Evolutionary conservation across 2,113 vertebrate genomes (phyloP).

Genomic region (Syngnathus floridae): DNA sequence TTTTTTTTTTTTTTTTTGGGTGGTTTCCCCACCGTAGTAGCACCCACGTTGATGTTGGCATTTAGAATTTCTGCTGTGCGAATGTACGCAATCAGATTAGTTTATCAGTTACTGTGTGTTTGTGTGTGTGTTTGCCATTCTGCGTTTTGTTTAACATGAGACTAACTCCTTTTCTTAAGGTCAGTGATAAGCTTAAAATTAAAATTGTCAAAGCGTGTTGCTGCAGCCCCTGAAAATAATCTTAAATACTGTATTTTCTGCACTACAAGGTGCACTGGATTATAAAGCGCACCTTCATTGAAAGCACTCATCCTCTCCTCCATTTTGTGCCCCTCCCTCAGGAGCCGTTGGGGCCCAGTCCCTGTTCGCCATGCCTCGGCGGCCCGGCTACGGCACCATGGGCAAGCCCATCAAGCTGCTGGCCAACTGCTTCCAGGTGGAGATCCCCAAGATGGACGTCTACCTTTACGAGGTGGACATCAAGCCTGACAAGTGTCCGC

Average conservation of each 20-base stretch:
- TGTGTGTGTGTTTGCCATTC: not conserved
- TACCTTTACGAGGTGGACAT: conserved; percentile 99
- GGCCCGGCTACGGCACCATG: conserved; percentile 99
- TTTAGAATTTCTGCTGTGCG: conserved; percentile 9
- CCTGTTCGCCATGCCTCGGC: conserved; percentile 95
- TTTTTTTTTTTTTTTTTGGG: not conserved
- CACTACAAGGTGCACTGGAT: too few relatives aligned
- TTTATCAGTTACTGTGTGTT: not conserved
- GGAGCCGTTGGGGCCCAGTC: conserved; percentile 98
- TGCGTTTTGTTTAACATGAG: not conserved
- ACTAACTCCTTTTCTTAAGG: not conserved
- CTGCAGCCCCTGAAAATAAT: too few relatives aligned
- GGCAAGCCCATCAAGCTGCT: conserved; percentile 98
- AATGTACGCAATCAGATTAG: not conserved
- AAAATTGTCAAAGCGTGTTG: too few relatives aligned
- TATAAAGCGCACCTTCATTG: too few relatives aligned
- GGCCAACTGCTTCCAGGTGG: conserved; percentile 99
- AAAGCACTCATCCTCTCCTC: not conserved
- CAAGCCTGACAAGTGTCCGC: conserved; percentile 98
- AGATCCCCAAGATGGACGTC: conserved; percentile 99
- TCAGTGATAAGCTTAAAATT: not conserved
- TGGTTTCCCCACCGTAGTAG: not conserved
- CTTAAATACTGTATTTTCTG: too few relatives aligned
- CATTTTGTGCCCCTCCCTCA: conserved; percentile 31
- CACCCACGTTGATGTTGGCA: conserved; percentile 5